phyloP scores from a whole-genome alignment of 35 echinoderm and acorn worm genomes.

The Eucidaris tribuloides region DNA sequence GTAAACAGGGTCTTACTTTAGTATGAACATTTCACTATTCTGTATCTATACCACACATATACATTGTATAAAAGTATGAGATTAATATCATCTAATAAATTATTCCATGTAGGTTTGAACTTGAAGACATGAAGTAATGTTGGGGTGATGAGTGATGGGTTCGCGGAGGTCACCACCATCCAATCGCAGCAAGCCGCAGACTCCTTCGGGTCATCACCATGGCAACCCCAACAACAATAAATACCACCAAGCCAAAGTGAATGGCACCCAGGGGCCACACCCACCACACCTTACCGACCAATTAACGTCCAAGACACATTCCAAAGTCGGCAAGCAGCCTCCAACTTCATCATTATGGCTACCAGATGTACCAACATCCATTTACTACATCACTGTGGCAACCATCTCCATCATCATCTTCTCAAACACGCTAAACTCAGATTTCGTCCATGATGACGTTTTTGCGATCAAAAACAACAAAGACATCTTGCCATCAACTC shows the following conservation, averaged over 20 bases:
- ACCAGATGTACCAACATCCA: not conserved
- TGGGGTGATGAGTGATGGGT: not conserved
- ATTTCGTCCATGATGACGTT: conserved; percentile 85
- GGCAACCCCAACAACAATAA: conserved; percentile 10
- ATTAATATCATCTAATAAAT: too few relatives aligned
- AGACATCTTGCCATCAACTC: conserved; percentile 39
- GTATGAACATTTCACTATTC: not conserved
- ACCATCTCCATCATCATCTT: not conserved
- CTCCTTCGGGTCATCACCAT: not conserved
- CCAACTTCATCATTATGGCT: not conserved
- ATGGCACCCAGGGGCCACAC: not conserved
- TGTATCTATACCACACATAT: not conserved
- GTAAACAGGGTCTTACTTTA: too few relatives aligned
- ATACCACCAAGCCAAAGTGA: not conserved
- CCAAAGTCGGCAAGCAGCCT: not conserved
- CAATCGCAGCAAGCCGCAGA: not conserved
- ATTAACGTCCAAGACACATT: not conserved
- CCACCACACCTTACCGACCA: not conserved
- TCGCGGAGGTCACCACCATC: not conserved
- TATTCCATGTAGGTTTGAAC: too few relatives aligned
- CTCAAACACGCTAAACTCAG: conserved; percentile 32
- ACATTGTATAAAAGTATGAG: not conserved
- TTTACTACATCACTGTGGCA: not conserved
- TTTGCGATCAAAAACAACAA: conserved; percentile 81
- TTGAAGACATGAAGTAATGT: not conserved